A percentile compares a stretch with the other conserved stretches of the same genome.
These are phyloP conservation scores for Caradrina clavipalpis DNA, from an alignment of 2,888 invertebrate species.

Conservation along the genomic window DNA sequence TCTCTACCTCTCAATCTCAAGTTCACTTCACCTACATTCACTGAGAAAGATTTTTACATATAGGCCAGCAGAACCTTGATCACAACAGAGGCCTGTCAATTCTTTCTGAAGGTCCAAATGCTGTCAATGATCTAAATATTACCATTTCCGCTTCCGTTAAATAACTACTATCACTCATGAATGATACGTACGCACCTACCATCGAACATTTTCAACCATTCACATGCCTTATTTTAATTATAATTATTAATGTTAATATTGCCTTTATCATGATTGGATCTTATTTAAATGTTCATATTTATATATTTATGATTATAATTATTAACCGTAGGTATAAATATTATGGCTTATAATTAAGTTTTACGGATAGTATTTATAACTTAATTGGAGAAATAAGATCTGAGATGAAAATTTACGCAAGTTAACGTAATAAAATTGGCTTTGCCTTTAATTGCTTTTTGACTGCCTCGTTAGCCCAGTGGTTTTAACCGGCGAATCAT, in stretches of 20 bases:
- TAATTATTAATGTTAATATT: conserved; percentile 1
- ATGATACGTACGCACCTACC: too few relatives aligned
- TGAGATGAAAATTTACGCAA: neutral
- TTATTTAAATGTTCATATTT: neutral
- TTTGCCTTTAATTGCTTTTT: too few relatives aligned
- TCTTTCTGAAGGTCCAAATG: neutral
- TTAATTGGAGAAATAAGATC: neutral
- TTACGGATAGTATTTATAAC: neutral
- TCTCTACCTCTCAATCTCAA: too few relatives aligned
- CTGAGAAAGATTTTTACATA: too few relatives aligned
- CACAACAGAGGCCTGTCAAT: neutral
- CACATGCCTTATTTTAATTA: neutral
- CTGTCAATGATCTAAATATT: neutral
- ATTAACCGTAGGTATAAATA: neutral
- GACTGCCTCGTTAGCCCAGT: too few relatives aligned
- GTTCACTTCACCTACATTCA: too few relatives aligned
- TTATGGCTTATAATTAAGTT: conserved; percentile 1
- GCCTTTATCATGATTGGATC: neutral
- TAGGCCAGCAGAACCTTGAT: neutral
- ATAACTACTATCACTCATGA: neutral
- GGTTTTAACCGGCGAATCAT: too few relatives aligned
- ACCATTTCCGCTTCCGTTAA: neutral
- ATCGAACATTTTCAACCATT: neutral
- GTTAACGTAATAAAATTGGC: neutral
- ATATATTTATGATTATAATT: too few relatives aligned